Conservation (phyloP, 64 coral and sea anemone genomes). For the Catalaphyllia jardinei region DNA sequence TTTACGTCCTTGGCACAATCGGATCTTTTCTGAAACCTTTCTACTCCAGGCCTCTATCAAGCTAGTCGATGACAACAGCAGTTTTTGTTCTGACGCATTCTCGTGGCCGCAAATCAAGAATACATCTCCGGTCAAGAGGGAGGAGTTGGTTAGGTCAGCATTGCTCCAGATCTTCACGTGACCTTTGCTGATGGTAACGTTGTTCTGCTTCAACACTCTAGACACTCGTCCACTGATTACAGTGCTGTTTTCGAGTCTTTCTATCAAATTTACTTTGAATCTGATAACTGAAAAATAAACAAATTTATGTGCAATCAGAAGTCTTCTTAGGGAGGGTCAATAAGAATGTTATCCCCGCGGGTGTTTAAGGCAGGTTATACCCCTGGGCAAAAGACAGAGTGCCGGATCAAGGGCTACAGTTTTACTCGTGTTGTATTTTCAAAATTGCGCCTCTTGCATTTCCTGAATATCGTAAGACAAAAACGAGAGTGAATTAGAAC, state of each 20-base stretch:
- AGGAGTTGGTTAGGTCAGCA: neutral
- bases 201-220: neutral
- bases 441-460: too few species aligned
- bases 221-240: neutral
- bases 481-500: too few species aligned
- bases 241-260: neutral
- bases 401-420: too few species aligned
- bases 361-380: too few species aligned
- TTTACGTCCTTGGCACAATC: neutral
- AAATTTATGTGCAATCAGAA: neutral
- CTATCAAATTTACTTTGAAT: constrained; percentile 6
- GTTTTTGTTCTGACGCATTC: neutral
- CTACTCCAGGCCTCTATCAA: constrained; percentile 5
- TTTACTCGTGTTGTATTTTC: too few species aligned
- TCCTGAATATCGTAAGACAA: too few species aligned
- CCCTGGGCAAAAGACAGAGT: too few species aligned
- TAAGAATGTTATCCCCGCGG: neutral
- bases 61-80: neutral
- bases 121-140: neutral
- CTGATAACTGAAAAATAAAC: constrained; percentile 13
- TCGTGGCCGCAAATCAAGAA: constrained; percentile 24
- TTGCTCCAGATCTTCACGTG: neutral
- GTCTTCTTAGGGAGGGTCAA: too few species aligned
- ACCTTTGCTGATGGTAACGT: neutral
- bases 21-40: neutral